Evolutionary conservation across 2,113 vertebrate genomes (phyloP).

Genomic region (Hylia prasina): DNA sequence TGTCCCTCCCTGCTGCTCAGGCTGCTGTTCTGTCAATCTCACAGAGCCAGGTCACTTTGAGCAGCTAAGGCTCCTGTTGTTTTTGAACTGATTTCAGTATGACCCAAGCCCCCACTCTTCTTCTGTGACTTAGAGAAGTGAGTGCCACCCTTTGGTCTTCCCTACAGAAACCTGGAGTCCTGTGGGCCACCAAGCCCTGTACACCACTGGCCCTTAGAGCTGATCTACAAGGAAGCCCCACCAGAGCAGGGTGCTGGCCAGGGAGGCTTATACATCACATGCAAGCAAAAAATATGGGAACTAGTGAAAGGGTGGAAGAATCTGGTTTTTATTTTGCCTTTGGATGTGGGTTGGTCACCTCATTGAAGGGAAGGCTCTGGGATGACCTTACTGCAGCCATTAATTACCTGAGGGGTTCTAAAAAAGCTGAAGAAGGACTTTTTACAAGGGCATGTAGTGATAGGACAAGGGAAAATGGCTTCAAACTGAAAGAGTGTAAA

Average conservation of each 20-base stretch:
- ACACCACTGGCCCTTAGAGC: not conserved
- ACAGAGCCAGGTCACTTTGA: not conserved
- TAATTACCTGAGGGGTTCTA: not conserved
- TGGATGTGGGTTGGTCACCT: not conserved
- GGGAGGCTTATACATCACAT: not conserved
- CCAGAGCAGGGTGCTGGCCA: not conserved
- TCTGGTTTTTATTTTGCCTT: not conserved
- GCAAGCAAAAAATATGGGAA: not conserved
- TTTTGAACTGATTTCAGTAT: not conserved
- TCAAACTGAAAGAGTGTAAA: not conserved
- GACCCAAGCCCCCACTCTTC: rapidly evolving
- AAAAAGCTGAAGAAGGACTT: not conserved
- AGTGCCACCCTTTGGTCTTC: not conserved
- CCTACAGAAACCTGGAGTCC: not conserved
- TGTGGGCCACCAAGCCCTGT: rapidly evolving
- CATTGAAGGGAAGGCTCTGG: not conserved
- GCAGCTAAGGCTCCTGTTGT: not conserved
- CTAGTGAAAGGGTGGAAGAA: not conserved
- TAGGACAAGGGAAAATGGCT: not conserved
- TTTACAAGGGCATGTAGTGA: not conserved
- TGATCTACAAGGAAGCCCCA: not conserved
- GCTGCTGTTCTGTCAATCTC: not conserved
- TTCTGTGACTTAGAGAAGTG: not conserved
- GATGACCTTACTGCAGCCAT: not conserved
- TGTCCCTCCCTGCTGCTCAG: not conserved